Base-by-base conservation (phyloP, 2,113 vertebrate genomes). In the Lepisosteus osseus region DNA sequence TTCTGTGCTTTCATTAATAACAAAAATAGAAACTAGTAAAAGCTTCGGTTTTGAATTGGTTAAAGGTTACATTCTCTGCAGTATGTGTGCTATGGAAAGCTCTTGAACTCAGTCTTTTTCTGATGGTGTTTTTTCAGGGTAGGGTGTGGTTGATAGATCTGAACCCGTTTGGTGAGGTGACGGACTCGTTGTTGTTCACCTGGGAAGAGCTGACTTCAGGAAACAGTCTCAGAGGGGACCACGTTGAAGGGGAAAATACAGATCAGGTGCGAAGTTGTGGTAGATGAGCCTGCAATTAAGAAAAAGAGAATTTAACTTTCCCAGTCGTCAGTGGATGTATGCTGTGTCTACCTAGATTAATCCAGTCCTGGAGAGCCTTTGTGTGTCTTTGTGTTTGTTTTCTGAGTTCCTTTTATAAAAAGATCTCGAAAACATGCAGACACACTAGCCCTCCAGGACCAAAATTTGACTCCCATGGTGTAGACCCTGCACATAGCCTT, bases 151-250 rank as follows among this genome's bases (percentile, higher is more conserved):
- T 99, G 65, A 96, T 99, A 40, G 97, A 99, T 84, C 91, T 99
- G 79, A 99, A 99, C 81, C 95, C 97, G 0, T 99, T 98, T 76
- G 97, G 97, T 3, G 94, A 95, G 86, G 95, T 99, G 71, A 99
- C 97, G 0, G 96, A 99, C 78, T 95, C 97, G 0, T 82, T 99
- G 69, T 90, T 99, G 3, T 99, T 98, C 78, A 95, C 88, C 0
- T 99, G 97, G 97, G 95, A 96, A 69, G 97, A 99, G 78, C 87
- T 99, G 72, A 90, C 74, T 1, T 95, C 92, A 1, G 94, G 91
- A 6, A 92, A 77, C 77, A 90, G 85, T 80, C 80, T 95, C 79
- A 91, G 83, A 9, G 90, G 79, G 63, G 78, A 82, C 42, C 78
- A 88, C 54, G 71, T 65, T 54, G 91, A 93, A 76, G 92, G 82